These are phyloP conservation scores for Geotrupes spiniger DNA, from an alignment of 2,888 invertebrate species.

Conservation along the genomic window DNA sequence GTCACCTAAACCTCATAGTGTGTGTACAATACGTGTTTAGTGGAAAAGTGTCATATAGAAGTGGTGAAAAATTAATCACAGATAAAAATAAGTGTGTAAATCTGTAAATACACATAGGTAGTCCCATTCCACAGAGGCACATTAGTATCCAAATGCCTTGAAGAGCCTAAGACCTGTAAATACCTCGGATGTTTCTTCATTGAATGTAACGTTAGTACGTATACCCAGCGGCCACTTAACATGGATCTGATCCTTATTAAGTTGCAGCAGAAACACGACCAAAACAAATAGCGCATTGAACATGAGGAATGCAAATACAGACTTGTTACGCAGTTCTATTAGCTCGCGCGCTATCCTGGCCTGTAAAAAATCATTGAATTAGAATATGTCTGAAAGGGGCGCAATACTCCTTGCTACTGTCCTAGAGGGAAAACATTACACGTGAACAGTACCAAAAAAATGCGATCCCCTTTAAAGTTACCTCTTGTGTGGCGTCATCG, in stretches of 20 bases:
- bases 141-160: slow-evolving; percentile 44
- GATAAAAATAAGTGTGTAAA: slow-evolving; percentile 15
- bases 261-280: slow-evolving; percentile 97
- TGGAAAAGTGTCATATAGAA: slow-evolving; percentile 15
- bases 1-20: slow-evolving; percentile 21
- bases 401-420: slow-evolving; percentile 47
- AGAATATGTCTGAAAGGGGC: slow-evolving; percentile 60
- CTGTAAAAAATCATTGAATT: slow-evolving; percentile 59
- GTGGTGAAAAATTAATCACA: slow-evolving; percentile 24
- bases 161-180: slow-evolving; percentile 35
- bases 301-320: slow-evolving; percentile 98
- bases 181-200: slow-evolving; percentile 91
- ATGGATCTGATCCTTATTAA: slow-evolving; percentile 97
- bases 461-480: slow-evolving; percentile 57
- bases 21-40: slow-evolving; percentile 18
- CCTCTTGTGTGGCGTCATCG: slow-evolving; percentile 87
- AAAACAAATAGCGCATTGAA: slow-evolving; percentile 99
- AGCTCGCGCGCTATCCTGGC: slow-evolving; percentile 86
- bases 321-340: slow-evolving; percentile 93
- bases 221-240: slow-evolving; percentile 96
- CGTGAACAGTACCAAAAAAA: slow-evolving; percentile 27
- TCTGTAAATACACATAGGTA: slow-evolving; percentile 27
- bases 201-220: slow-evolving; percentile 91
- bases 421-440: slow-evolving; percentile 8
- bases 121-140: slow-evolving; percentile 40